Percentiles rank a stretch among this genome's conserved stretches.
phyloP scores from a whole-genome alignment of 2,113 vertebrate species.

The Engystomops pustulosus region DNA sequence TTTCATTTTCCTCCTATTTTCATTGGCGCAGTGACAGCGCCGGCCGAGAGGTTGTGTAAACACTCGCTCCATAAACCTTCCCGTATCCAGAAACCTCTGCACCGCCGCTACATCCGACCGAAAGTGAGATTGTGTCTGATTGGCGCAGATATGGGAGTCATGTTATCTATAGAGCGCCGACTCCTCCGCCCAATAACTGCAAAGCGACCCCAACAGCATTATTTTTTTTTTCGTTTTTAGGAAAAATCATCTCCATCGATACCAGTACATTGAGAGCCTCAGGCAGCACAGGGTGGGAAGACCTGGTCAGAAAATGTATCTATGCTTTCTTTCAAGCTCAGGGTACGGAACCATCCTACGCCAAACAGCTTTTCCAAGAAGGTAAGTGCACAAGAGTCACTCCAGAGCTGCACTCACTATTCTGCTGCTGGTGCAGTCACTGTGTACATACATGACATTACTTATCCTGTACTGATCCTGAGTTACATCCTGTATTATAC shows the following conservation, averaged over 20 bases:
- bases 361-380: constrained; percentile 95
- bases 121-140: no score
- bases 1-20: constrained; percentile 25
- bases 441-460: no score
- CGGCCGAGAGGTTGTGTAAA: no score
- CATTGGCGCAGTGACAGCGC: constrained; percentile 23
- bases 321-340: constrained; percentile 97
- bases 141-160: no score
- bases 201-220: not conserved
- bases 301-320: constrained; percentile 95
- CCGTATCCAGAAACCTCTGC: not conserved
- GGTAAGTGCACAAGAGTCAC: constrained; percentile 71
- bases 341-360: constrained; percentile 91
- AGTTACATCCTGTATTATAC: no score
- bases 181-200: not conserved
- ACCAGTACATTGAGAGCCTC: constrained; percentile 90
- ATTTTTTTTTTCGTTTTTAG: constrained; percentile 68
- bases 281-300: constrained; percentile 93
- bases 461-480: no score
- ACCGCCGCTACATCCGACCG: no score
- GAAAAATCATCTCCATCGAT: constrained; percentile 98
- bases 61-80: constrained; percentile 10
- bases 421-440: no score
- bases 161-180: no score
- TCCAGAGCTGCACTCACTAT: no score